Conservation (phyloP, 2,113 vertebrate genomes). For the Oncorhynchus masou region DNA sequence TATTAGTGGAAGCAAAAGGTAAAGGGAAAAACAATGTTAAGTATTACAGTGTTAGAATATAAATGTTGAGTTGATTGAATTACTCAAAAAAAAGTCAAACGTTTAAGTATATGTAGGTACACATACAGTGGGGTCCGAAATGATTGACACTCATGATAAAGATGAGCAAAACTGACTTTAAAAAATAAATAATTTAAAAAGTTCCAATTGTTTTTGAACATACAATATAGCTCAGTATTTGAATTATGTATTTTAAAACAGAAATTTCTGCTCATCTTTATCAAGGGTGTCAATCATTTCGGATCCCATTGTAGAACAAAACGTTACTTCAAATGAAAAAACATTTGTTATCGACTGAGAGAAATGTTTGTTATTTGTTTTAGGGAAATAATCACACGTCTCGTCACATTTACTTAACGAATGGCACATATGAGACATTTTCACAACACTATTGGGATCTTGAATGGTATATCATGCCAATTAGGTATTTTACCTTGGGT, state of each 20-base stretch:
- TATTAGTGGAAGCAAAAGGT: slow-evolving; percentile 70
- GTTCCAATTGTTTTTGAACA: too few species aligned
- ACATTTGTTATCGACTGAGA: slow-evolving; percentile 10
- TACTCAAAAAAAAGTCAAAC: too few species aligned
- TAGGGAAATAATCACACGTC: slow-evolving; percentile 30
- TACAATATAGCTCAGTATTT: too few species aligned
- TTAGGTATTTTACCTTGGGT: slow-evolving; percentile 16
- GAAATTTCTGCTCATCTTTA: too few species aligned
- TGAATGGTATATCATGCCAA: slow-evolving; percentile 58
- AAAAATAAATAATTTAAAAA: too few species aligned
- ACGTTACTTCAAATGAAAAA: slow-evolving; percentile 17
- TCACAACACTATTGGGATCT: slow-evolving; percentile 55
- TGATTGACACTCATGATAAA: too few species aligned
- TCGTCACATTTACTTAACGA: slow-evolving; percentile 44
- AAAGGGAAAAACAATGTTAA: slow-evolving; percentile 55
- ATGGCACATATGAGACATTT: slow-evolving; percentile 60
- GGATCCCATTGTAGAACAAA: neutral
- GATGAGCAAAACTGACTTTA: neutral
- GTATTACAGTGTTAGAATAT: slow-evolving; percentile 40
- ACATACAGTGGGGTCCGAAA: neutral
- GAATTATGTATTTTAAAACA: too few species aligned
- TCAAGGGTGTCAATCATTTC: too few species aligned
- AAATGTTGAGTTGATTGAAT: neutral
- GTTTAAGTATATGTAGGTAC: slow-evolving; percentile 34
- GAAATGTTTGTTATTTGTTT: slow-evolving; percentile 27